Percentiles rank a stretch among this genome's conserved stretches.
Evolutionary conservation across 2,888 invertebrate species (phyloP).

Genomic region (Nymphalis polychloros): DNA sequence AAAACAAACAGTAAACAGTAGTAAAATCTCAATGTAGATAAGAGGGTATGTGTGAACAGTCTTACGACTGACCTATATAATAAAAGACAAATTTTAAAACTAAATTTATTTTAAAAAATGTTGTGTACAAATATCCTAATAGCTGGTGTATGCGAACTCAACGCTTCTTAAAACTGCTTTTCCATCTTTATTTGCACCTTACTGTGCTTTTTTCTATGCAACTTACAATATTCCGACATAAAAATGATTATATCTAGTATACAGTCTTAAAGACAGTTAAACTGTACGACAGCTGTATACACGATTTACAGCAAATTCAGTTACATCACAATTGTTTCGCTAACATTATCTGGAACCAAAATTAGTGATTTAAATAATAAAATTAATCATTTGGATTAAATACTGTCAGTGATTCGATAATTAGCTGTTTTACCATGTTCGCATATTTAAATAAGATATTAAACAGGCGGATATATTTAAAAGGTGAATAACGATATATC

Average conservation of each 20-base stretch:
- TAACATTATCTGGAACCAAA: constrained; percentile 34
- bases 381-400: constrained; percentile 16
- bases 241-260: constrained; percentile 46
- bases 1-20: too few relatives aligned
- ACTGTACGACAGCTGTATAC: constrained; percentile 43
- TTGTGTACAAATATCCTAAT: constrained; percentile 74
- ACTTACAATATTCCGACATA: constrained; percentile 38
- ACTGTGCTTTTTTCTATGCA: neutral
- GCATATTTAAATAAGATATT: neutral
- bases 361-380: neutral
- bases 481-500: neutral
- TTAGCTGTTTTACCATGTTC: neutral
- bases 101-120: constrained; percentile 67
- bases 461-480: constrained; percentile 2
- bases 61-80: neutral
- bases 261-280: constrained; percentile 62
- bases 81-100: constrained; percentile 38
- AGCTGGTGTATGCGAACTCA: constrained; percentile 62
- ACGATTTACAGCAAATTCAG: constrained; percentile 47
- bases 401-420: constrained; percentile 12
- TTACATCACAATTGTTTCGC: constrained; percentile 52
- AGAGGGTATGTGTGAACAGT: too few relatives aligned
- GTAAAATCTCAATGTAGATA: too few relatives aligned
- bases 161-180: constrained; percentile 24
- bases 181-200: constrained; percentile 15